Percentiles rank a stretch among this genome's conserved stretches.
Conservation (phyloP, 1,140 invertebrate species). For the Matsumurasca onukii region DNA sequence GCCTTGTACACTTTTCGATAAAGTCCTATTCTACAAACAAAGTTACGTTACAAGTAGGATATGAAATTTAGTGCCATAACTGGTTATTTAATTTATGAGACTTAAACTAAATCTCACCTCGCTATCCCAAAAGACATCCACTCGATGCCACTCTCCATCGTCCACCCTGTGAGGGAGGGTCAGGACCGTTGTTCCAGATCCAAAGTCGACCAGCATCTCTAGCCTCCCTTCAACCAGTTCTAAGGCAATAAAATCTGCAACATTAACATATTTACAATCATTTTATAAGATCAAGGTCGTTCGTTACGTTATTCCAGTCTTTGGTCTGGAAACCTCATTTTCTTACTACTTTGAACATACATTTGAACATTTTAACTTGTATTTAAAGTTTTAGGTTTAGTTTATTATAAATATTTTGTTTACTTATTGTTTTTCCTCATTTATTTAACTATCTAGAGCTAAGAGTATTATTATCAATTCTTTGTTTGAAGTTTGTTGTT, state of each 20-base stretch:
- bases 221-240: slow-evolving; percentile 60
- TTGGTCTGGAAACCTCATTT: too few relatives aligned
- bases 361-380: too few relatives aligned
- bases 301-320: too few relatives aligned
- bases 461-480: too few relatives aligned
- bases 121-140: slow-evolving; percentile 60
- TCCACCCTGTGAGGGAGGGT: slow-evolving; percentile 53
- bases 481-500: too few relatives aligned
- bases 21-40: background rate
- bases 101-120: slow-evolving; percentile 40
- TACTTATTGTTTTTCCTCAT: too few relatives aligned
- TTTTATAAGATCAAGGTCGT: too few relatives aligned
- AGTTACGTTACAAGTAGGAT: background rate
- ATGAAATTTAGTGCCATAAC: background rate
- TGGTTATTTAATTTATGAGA: background rate
- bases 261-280: background rate
- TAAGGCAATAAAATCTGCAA: slow-evolving; percentile 58
- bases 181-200: slow-evolving; percentile 57
- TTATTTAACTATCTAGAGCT: too few relatives aligned
- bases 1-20: background rate
- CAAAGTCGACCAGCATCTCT: slow-evolving; percentile 59
- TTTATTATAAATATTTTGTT: too few relatives aligned
- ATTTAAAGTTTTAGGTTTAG: too few relatives aligned
- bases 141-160: slow-evolving; percentile 61
- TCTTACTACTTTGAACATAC: too few relatives aligned